Evolutionary conservation across 2,113 vertebrate genomes (phyloP), one percentile per base, ranked within the genome.

Genomic region (Muntiacus muntjak): DNA sequence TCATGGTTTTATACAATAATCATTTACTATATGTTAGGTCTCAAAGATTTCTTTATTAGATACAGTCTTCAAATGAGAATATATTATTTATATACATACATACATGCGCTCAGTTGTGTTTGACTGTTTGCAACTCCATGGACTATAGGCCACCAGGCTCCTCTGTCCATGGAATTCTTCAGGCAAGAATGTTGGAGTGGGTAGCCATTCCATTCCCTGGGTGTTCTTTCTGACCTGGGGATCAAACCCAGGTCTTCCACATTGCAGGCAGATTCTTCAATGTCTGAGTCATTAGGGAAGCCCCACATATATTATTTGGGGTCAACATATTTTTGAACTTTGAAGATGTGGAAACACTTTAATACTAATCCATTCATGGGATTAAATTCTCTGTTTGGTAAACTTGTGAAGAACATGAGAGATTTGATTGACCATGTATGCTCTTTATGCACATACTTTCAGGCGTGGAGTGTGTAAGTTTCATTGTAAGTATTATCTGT

Each of bases 1-100:
- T 50, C 19, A 55, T 54, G 28, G 26, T 47, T 94, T 95, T 62
- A 74, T 6, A 93, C 11, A 84, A 84, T 47, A 82, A n/a, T n/a
- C 93, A 91, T 93, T 89, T 83, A 81, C 23, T 52, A 10, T n/a
- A 88, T 8, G 57, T 96, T 94, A 82, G 58, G 4, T 74, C 33
- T 47, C 58, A 62, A 82, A 64, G 4, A 12, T 89, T 76, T 89
- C 74, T 76, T 76, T 43, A 43, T 43, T 40, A 76, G 36, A 43
- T 43, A 26, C 23, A 43, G 40, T 1, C 36, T 76, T 76, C 71
- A 76, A 43, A 43, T 76, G 12, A 43, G 23, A 76, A 26, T 76
- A 26, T 76, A 76, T 43, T n/a, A 67, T 67, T n/a, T 67, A 36
- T 21, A 36, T 36, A 21, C 64, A 71, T 36, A 36, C 9, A 40